Base-by-base conservation (phyloP, 2,113 vertebrate species). In the Elephantulus edwardii region DNA sequence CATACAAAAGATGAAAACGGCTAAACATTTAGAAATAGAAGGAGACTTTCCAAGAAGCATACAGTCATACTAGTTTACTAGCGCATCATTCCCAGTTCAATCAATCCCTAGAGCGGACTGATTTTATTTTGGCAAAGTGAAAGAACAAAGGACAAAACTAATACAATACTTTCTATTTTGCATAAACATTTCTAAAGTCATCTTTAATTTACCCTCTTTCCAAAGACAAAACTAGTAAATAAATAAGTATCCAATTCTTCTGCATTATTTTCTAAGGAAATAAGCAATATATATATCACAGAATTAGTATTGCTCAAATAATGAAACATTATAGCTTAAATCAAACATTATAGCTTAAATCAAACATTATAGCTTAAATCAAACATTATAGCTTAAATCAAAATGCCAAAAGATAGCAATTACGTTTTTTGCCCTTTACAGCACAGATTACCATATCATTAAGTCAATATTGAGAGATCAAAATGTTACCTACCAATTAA, bases 181-280 rank as follows among this genome's bases (percentile, higher is more conserved):
- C 8, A n/a, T 81, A 46, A 88, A 46, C 26, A 62, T 44, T 35
- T 58, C 24, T 88, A 83, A 38, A 12, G 74, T 38, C 58, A 80
- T 35, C 35, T 75, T 74, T 81, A 7, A 87, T 81, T 89, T 91
- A 74, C 6, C 44, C 30, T 89, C 52, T 7, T 89, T 66, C 33
- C 33, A 77, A 90, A 24, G 42, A 72, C n/a, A 74, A 44, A 92
- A 83, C 70, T 0, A 89, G 33, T 62, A 92, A 70, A 89, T 42
- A 48, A 90, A 89, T 40, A 42, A 72, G 71, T 78, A 71, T 26
- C 38, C 44, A 38, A 3, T 58, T 94, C 30, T 72, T 60, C 35
- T 64, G 2, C 86, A 79, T 60, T 85, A 79, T 46, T 83, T 93
- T 68, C n/a, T 87, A 80, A 92, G 28, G 22, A 92, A 87, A 3